Evolutionary conservation across 2,797 vertebrate species (phyloP).

Genomic region (Parauchenoglanis ngamensis): DNA sequence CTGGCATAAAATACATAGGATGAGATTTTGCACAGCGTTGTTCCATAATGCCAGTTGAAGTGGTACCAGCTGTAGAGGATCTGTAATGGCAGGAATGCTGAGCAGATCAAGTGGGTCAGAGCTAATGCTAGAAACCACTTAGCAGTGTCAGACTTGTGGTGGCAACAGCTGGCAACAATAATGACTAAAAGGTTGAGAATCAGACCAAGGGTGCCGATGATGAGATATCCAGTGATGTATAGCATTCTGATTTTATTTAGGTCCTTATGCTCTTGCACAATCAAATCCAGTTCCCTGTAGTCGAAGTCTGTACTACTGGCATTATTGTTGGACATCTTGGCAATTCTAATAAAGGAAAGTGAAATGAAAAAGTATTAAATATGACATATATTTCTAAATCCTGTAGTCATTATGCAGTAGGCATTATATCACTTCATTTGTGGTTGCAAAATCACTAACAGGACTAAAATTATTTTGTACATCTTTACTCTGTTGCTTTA

Average conservation of each 20-base stretch:
- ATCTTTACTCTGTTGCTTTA: background rate
- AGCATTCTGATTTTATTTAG: conserved; percentile 8
- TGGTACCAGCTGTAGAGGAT: conserved; percentile 71
- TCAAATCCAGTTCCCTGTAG: background rate
- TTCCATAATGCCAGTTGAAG: conserved; percentile 78
- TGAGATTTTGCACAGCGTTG: conserved; percentile 76
- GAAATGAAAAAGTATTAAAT: too few relatives aligned
- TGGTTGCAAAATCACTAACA: background rate
- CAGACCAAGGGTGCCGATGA: conserved; percentile 73
- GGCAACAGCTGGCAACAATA: conserved; percentile 34
- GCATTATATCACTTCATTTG: background rate
- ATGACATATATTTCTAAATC: background rate
- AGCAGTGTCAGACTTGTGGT: conserved; percentile 45
- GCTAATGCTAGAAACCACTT: conserved; percentile 77
- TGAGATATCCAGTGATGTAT: conserved; percentile 65
- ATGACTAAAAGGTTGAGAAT: conserved; percentile 76
- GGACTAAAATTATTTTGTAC: background rate
- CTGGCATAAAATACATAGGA: conserved; percentile 74
- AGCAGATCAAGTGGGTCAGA: conserved; percentile 71
- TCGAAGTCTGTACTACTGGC: background rate
- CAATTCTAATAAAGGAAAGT: too few relatives aligned
- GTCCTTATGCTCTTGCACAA: background rate
- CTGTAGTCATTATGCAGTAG: background rate
- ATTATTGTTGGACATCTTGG: too few relatives aligned
- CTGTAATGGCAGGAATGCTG: conserved; percentile 74